These are phyloP conservation scores for Lasioglossum leucozonium DNA, from an alignment of 2,888 invertebrate genomes.

Conservation along the genomic window DNA sequence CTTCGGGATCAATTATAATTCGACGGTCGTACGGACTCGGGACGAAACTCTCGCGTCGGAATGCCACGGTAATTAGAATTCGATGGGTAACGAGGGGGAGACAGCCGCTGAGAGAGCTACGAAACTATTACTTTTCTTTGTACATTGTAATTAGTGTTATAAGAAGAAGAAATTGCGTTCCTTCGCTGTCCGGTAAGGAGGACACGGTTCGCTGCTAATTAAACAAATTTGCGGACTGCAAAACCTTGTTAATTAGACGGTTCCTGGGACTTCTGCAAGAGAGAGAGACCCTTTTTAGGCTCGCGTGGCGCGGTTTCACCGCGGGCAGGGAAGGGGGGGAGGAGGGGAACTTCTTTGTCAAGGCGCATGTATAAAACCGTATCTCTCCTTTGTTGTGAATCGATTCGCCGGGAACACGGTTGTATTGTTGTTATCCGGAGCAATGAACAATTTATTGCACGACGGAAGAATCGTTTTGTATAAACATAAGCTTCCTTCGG, in stretches of 20 bases:
- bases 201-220: conserved; percentile 20
- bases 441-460: not conserved
- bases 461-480: not conserved
- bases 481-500: not conserved
- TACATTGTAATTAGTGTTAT: conserved; percentile 5
- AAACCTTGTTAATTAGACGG: conserved; percentile 14
- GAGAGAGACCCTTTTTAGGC: not conserved
- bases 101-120: not conserved
- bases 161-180: conserved; percentile 15
- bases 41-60: conserved; percentile 14
- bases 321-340: no score
- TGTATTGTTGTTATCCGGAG: not conserved
- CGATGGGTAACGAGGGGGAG: conserved; percentile 1
- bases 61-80: conserved; percentile 41
- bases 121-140: not conserved
- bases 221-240: conserved; percentile 16
- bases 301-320: not conserved
- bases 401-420: not conserved
- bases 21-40: conserved; percentile 23
- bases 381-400: not conserved
- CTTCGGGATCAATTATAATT: conserved; percentile 49
- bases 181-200: conserved; percentile 17
- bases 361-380: not conserved
- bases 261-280: conserved; percentile 8
- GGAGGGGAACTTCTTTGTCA: conserved; percentile 1